Conservation (phyloP, 2,888 invertebrate species). For the Drosophila picticornis region DNA sequence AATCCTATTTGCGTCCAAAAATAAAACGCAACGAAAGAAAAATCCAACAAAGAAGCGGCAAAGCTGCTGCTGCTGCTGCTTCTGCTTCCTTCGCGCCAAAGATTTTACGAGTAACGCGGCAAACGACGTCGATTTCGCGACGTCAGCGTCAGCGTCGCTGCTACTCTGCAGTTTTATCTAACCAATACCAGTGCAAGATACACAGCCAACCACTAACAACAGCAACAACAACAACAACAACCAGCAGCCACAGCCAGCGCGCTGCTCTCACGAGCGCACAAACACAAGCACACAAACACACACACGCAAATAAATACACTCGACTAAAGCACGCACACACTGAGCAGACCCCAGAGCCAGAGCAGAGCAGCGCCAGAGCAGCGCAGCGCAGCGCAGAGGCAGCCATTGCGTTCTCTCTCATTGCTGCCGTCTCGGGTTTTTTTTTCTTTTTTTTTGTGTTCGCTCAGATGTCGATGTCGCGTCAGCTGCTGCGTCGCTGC, state of each 20-base stretch:
- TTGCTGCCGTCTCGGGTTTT: slow-evolving; percentile 20
- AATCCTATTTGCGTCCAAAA: slow-evolving; percentile 79
- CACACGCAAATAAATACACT: slow-evolving; percentile 4
- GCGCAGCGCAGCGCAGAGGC: slow-evolving; percentile 29
- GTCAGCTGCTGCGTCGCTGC: slow-evolving; percentile 58
- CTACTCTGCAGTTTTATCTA: slow-evolving; percentile 70
- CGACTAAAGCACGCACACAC: slow-evolving; percentile 14
- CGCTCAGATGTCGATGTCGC: slow-evolving; percentile 54
- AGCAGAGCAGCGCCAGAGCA: slow-evolving; percentile 33
- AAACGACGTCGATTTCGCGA: slow-evolving; percentile 14
- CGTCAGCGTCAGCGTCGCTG: slow-evolving; percentile 25
- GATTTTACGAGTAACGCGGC: slow-evolving; percentile 49
- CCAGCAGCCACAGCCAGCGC: slow-evolving; percentile 40
- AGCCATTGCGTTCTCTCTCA: slow-evolving; percentile 67
- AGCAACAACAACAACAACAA: slow-evolving; percentile 49
- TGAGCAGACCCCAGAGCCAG: slow-evolving; percentile 37
- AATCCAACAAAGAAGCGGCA: slow-evolving; percentile 73
- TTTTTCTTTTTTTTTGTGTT: not conserved
- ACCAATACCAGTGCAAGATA: slow-evolving; percentile 62
- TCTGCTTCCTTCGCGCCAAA: slow-evolving; percentile 67
- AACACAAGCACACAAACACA: slow-evolving; percentile 9
- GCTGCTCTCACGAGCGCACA: slow-evolving; percentile 28
- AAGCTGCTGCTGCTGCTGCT: slow-evolving; percentile 56
- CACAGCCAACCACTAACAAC: slow-evolving; percentile 58
- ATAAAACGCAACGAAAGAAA: slow-evolving; percentile 63